A percentile compares a stretch with the other conserved stretches of the same genome.
phyloP scores from a whole-genome alignment of 2,888 invertebrate genomes.

The Heliconius aoede region DNA sequence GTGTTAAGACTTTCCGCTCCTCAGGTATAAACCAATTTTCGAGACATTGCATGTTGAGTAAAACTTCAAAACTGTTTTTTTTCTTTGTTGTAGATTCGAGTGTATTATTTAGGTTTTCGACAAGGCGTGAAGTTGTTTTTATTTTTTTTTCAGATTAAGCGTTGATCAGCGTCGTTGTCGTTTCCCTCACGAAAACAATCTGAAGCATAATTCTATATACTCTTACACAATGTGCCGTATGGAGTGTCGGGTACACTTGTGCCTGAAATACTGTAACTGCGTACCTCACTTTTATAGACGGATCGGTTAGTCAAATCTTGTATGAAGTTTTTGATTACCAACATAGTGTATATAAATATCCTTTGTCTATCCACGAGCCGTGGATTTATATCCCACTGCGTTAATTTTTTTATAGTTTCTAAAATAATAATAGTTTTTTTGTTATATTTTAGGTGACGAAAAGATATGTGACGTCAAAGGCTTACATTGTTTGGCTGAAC shows the following conservation, averaged over 20 bases:
- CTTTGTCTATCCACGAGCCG: too few relatives aligned
- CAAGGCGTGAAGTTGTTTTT: neutral
- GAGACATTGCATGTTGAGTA: too few relatives aligned
- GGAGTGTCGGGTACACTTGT: constrained; percentile 87
- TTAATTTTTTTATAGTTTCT: neutral
- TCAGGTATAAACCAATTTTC: too few relatives aligned
- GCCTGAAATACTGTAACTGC: constrained; percentile 86
- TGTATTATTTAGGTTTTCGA: too few relatives aligned
- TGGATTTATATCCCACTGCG: too few relatives aligned
- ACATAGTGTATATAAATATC: too few relatives aligned
- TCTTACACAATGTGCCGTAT: constrained; percentile 87
- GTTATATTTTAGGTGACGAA: constrained; percentile 72
- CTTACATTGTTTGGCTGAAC: constrained; percentile 84
- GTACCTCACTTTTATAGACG: constrained; percentile 89
- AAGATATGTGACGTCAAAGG: constrained; percentile 85
- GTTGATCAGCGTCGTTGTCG: constrained; percentile 87
- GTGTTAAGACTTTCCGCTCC: neutral
- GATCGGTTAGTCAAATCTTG: constrained; percentile 73
- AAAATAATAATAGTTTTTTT: neutral
- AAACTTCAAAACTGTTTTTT: too few relatives aligned
- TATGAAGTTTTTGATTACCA: too few relatives aligned
- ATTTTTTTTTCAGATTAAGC: constrained; percentile 74
- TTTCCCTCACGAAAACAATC: constrained; percentile 86
- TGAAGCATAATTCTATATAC: constrained; percentile 87
- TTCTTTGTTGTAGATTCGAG: too few relatives aligned